These are phyloP conservation scores for Palaemon carinicauda DNA, from an alignment of 1,140 invertebrate species.

Conservation along the genomic window DNA sequence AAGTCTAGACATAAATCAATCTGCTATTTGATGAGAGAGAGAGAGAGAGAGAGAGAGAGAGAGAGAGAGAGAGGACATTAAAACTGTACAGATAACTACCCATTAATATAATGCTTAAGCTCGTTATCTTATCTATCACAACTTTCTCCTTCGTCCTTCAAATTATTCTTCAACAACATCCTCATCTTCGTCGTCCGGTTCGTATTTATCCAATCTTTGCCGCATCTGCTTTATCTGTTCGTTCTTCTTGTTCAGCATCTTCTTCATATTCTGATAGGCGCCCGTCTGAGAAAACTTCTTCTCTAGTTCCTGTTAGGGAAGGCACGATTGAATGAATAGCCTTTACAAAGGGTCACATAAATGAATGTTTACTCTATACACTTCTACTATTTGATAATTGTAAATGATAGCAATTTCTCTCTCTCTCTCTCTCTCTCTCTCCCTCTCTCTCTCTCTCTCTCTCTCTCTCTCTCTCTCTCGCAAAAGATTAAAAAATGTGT, in stretches of 20 bases:
- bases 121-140: background rate
- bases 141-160: background rate
- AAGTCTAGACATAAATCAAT: too few species aligned
- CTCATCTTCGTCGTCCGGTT: constrained; percentile 62
- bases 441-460: too few species aligned
- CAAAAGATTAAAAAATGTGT: too few species aligned
- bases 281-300: constrained; percentile 71
- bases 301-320: constrained; percentile 67
- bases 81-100: background rate
- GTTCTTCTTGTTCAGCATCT: constrained; percentile 68
- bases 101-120: background rate
- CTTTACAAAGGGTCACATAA: background rate
- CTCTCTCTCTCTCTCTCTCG: too few species aligned
- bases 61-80: too few species aligned
- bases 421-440: too few species aligned
- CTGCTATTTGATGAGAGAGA: too few species aligned
- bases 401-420: too few species aligned
- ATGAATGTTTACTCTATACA: background rate
- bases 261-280: constrained; percentile 72
- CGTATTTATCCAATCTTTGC: constrained; percentile 66
- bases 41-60: too few species aligned
- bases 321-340: background rate
- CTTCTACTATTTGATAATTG: too few species aligned
- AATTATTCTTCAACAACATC: constrained; percentile 57
- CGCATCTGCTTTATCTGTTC: constrained; percentile 62